Evolutionary conservation across 2,888 invertebrate species (phyloP).

Genomic region (Trileptium ribeirensis): DNA sequence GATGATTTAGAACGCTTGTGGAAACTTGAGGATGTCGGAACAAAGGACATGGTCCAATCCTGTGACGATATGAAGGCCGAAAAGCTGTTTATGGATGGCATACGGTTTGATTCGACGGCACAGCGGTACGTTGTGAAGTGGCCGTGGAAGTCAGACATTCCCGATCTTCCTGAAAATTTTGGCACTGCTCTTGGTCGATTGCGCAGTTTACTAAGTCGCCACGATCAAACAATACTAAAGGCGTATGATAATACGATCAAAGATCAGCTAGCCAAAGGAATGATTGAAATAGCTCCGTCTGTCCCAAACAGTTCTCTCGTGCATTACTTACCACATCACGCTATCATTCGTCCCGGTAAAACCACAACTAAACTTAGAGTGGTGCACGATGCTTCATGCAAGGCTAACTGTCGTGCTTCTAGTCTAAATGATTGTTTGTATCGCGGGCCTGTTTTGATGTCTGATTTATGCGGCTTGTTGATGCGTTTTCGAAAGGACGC

Average conservation of each 20-base stretch:
- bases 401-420: neutral
- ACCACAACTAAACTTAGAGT: conserved; percentile 14
- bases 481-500: neutral
- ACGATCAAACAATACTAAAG: neutral
- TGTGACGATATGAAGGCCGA: neutral
- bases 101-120: neutral
- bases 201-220: neutral
- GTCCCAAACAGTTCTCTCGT: neutral
- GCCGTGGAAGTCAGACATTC: neutral
- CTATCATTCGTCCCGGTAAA: neutral
- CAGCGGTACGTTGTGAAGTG: neutral
- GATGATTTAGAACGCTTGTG: neutral
- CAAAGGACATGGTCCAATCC: neutral
- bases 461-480: neutral
- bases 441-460: neutral
- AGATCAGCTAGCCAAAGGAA: neutral
- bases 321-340: conserved; percentile 7
- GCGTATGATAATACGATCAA: neutral
- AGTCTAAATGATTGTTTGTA: conserved; percentile 10
- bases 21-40: neutral
- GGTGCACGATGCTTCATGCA: conserved; percentile 12
- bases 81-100: neutral
- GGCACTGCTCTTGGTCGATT: neutral
- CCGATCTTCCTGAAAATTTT: neutral
- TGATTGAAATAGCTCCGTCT: neutral